Evolutionary conservation across 2,888 invertebrate species (phyloP).

Genomic region (Cyrtodaria siliqua): DNA sequence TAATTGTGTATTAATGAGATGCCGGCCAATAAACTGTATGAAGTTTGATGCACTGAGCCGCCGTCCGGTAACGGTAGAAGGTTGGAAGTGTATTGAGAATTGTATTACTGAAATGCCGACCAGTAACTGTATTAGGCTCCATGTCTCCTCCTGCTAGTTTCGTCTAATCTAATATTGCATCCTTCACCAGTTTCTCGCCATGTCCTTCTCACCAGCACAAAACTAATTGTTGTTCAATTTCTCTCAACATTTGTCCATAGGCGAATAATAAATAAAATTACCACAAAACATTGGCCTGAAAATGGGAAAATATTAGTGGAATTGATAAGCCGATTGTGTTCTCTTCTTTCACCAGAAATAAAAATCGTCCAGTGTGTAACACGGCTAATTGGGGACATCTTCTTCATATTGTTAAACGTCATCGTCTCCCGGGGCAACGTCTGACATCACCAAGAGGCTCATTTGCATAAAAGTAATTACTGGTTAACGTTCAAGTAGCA

Average conservation of each 20-base stretch:
- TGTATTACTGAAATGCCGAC: not conserved
- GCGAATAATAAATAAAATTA: conserved; percentile 63
- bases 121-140: conserved; percentile 20
- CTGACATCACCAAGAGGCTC: conserved; percentile 30
- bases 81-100: no score
- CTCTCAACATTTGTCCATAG: conserved; percentile 53
- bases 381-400: conserved; percentile 32
- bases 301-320: conserved; percentile 65
- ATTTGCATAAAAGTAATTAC: conserved; percentile 60
- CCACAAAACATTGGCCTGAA: conserved; percentile 57
- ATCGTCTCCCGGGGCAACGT: conserved; percentile 19
- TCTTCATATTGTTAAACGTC: not conserved
- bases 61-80: no score
- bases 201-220: conserved; percentile 38
- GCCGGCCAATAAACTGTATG: no score
- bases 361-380: conserved; percentile 10
- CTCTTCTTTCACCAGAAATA: not conserved
- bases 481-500: conserved; percentile 46
- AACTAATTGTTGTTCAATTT: conserved; percentile 66
- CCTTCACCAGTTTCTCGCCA: conserved; percentile 12
- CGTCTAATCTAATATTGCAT: conserved; percentile 23
- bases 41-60: no score
- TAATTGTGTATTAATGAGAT: no score
- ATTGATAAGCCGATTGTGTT: conserved; percentile 7
- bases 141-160: not conserved